A percentile compares a stretch with the other conserved stretches of the same genome.
phyloP scores from a whole-genome alignment of 2,888 invertebrate genomes.

The Saturnia pavonia region DNA sequence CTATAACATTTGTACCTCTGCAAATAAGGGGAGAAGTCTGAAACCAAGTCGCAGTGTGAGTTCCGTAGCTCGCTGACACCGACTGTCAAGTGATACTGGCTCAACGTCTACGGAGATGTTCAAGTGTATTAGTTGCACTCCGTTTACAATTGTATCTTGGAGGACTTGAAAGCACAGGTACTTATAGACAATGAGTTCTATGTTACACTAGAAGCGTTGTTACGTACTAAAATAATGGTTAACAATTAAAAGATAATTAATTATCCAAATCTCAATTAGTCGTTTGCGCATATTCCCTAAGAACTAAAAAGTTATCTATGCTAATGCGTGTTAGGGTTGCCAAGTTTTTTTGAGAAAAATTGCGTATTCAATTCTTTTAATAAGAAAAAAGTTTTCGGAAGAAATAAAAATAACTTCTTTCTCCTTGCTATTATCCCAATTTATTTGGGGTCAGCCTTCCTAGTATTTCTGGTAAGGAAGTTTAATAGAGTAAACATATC shows the following conservation, averaged over 20 bases:
- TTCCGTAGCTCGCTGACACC: slow-evolving; percentile 13
- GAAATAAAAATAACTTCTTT: too few relatives aligned
- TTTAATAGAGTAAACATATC: too few relatives aligned
- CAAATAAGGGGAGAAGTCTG: not conserved
- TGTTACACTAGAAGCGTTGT: not conserved
- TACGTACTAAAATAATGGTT: not conserved
- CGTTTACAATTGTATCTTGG: slow-evolving; percentile 3
- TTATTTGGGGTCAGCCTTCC: too few relatives aligned
- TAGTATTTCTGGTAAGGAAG: too few relatives aligned
- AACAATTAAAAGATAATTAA: not conserved
- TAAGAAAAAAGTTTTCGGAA: too few relatives aligned
- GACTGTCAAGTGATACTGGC: slow-evolving; percentile 11
- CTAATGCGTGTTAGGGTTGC: too few relatives aligned
- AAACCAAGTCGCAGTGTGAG: slow-evolving; percentile 10
- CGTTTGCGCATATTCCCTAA: too few relatives aligned
- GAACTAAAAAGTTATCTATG: too few relatives aligned
- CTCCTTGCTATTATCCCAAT: too few relatives aligned
- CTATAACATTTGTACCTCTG: not conserved
- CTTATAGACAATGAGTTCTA: not conserved
- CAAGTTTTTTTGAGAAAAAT: too few relatives aligned
- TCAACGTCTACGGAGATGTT: not conserved
- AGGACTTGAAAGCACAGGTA: not conserved
- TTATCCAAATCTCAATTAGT: not conserved
- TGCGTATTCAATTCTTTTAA: too few relatives aligned
- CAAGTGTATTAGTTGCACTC: slow-evolving; percentile 8